Base-by-base conservation (phyloP, 2,113 vertebrate genomes). In the Melanotaenia duboulayi region DNA sequence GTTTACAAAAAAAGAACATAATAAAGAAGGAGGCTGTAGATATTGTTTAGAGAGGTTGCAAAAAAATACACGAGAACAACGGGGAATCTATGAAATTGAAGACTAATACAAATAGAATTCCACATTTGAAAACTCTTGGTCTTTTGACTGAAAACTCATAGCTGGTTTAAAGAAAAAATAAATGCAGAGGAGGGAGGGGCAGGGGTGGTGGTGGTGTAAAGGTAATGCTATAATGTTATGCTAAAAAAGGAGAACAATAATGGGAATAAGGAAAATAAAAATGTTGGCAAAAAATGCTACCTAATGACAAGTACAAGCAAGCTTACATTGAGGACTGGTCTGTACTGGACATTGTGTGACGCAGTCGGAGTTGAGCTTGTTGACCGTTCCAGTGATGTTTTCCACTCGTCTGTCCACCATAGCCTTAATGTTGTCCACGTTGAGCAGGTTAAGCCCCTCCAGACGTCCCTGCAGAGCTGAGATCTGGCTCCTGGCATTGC, bases 401-500 rank as follows among this genome's bases (percentile, higher is more conserved):
- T 95, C 95, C 77, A 98, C 94, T 75, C 94, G 96, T 63, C 80
- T 92, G 78, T 97, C 94, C 39, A 98, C 91, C 9, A 96, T 95
- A 65, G 90, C 92, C 84, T 97, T 93, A 49, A 97, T 89, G 2
- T 94, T 97, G 88, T 96, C 94, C 91, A 95, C 95, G 74, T 95
- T 97, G 59, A 96, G 67, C 16, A 95, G 93, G 39, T 81, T 95
- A 65, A 97, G 90, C 76, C 91, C 91, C 89, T 97, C 95, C 87
- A 99, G 77, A n/a, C 91, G 95, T 42, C 93, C 92, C 28, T 97
- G 95, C 78, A 99, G 87, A 9, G 74, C 80, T 4, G 92, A 90
- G 58, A 99, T 97, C 86, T 97, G 94, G 52, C 25, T 92, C 74
- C 93, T 94, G 22, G 98, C 95, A 4, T 95, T 95, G 90, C 94